phyloP scores from a whole-genome alignment of 2,888 invertebrate species.

The Merodon equestris region DNA sequence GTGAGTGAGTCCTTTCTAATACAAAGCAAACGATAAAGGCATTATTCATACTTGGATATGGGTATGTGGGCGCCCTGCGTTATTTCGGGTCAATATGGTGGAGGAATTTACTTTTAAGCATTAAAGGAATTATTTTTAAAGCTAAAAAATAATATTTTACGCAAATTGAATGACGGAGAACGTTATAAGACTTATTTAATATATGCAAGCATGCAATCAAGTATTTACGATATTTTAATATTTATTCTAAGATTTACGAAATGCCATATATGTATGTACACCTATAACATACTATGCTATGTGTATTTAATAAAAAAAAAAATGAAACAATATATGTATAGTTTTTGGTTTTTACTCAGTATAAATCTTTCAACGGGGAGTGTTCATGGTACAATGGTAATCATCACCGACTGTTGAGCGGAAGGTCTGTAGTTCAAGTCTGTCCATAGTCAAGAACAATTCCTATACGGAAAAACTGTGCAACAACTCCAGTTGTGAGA shows the following conservation, averaged over 20 bases:
- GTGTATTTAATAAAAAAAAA: slow-evolving; percentile 44
- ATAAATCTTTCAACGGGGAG: too few relatives aligned
- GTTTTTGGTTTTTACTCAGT: too few relatives aligned
- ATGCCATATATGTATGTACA: slow-evolving; percentile 53
- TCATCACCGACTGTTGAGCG: too few relatives aligned
- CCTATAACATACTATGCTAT: not conserved
- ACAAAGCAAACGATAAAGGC: too few relatives aligned
- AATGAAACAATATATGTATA: not conserved
- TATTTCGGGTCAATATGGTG: slow-evolving; percentile 21
- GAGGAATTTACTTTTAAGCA: slow-evolving; percentile 16
- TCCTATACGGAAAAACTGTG: too few relatives aligned
- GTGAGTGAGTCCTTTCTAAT: not conserved
- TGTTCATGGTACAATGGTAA: too few relatives aligned
- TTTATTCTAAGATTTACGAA: slow-evolving; percentile 52
- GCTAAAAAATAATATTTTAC: not conserved
- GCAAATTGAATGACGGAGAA: slow-evolving; percentile 1
- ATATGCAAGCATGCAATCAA: slow-evolving; percentile 8
- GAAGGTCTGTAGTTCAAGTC: too few relatives aligned
- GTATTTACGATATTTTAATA: slow-evolving; percentile 24
- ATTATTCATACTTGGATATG: too few relatives aligned
- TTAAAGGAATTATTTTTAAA: slow-evolving; percentile 9
- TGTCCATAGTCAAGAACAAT: too few relatives aligned
- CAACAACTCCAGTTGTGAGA: too few relatives aligned
- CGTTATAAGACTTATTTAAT: slow-evolving; percentile 47
- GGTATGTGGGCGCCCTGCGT: too few relatives aligned